phyloP scores from a whole-genome alignment of 2,888 invertebrate genomes.

The Drosophila pegasa region DNA sequence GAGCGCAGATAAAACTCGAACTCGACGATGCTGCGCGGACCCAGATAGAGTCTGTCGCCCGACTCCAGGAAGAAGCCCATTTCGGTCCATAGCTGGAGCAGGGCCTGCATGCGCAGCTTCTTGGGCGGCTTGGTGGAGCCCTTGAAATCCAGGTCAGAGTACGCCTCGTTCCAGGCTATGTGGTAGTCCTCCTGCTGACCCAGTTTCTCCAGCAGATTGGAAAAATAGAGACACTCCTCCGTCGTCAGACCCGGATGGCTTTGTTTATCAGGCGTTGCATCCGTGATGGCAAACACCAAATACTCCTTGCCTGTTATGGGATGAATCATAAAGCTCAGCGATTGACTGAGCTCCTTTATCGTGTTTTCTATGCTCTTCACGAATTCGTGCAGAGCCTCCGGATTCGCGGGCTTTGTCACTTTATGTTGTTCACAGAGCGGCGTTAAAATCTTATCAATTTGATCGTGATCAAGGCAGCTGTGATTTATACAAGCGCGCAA shows the following conservation, averaged over 20 bases:
- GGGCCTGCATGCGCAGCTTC: constrained; percentile 57
- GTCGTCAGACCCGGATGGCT: constrained; percentile 49
- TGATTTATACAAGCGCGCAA: constrained; percentile 65
- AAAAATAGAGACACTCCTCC: constrained; percentile 64
- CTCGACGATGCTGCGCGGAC: constrained; percentile 64
- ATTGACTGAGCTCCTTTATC: constrained; percentile 48
- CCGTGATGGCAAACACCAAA: constrained; percentile 58
- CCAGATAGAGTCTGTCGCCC: constrained; percentile 51
- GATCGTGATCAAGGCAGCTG: constrained; percentile 50
- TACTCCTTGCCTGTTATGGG: constrained; percentile 56
- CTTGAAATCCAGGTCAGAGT: constrained; percentile 28
- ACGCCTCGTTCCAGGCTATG: constrained; percentile 62
- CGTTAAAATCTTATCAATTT: constrained; percentile 51
- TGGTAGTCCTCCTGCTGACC: constrained; percentile 37
- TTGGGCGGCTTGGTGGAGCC: constrained; percentile 16
- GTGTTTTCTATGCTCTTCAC: constrained; percentile 43
- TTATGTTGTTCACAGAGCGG: constrained; percentile 56
- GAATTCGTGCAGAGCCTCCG: constrained; percentile 42
- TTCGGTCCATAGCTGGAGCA: constrained; percentile 55
- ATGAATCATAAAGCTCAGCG: constrained; percentile 52
- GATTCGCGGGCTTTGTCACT: constrained; percentile 40
- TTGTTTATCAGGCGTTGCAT: constrained; percentile 54
- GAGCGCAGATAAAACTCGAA: constrained; percentile 58
- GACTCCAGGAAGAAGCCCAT: constrained; percentile 61
- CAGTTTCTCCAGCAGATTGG: constrained; percentile 54